Evolutionary conservation across 2,797 vertebrate genomes (phyloP), one percentile per base, ranked within the genome.

Genomic region (Esox lucius): DNA sequence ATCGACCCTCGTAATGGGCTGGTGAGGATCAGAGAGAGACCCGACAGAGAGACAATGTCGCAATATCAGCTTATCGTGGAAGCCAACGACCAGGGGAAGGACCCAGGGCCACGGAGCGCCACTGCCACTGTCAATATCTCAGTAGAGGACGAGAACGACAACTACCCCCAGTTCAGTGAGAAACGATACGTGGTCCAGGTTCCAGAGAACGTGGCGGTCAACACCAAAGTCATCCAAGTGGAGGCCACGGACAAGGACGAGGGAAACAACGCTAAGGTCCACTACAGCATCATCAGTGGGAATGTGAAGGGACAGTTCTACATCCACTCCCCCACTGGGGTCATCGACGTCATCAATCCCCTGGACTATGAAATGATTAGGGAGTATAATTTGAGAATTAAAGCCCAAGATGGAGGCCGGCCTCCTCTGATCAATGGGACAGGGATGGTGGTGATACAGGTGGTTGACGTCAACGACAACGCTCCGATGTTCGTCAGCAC

Each of bases 401-500:
- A 98, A 88, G 98, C 98, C 4, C 98, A 99, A 87, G 98, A 99
- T 1, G 96, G 96, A 0, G 98, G 98, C 74, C 92, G 98, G 68
- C 98, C 98, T 6, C 98, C 98, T 0, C 93, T 97, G 83, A 98
- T 97, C 78, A 99, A 99, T 48, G 93, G 95, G 73, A 97, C 96
- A 0, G 98, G 98, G 8, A 93, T 98, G 90, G 97, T 99, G 76
- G 94, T 96, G 0, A 94, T 99, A 70, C 97, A 97, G 73, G 97
- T 99, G 0, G 90, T 98, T 76, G 98, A 99, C 0, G 91, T 99
- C 2, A 99, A 99, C 0, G 98, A 99, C 88, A 99, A 99, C 0
- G 94, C 95, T 0, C 98, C 98, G 61, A 97, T 98, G 92, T 99
- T 99, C 66, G 97, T 99, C 73, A 99, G 98, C 88, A 99, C 97